A percentile compares a stretch with the other conserved stretches of the same genome.
Conservation (phyloP, 2,113 vertebrate species). For the Indri indri region DNA sequence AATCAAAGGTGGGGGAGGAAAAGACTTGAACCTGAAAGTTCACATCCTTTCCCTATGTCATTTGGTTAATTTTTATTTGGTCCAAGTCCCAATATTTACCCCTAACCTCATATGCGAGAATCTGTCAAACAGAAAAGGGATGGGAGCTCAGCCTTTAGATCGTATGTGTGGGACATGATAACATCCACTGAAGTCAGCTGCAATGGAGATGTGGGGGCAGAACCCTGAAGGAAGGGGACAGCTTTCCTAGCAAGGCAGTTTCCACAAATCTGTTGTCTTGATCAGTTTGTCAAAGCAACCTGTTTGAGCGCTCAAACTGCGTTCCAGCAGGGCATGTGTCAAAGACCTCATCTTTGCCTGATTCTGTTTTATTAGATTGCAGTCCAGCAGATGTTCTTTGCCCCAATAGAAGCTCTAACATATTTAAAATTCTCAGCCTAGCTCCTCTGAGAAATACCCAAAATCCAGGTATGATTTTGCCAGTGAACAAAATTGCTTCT, state of each 20-base stretch:
- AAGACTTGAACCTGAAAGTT: background rate
- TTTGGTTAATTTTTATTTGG: background rate
- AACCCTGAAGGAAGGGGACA: background rate
- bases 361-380: background rate
- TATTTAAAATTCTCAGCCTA: background rate
- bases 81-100: background rate
- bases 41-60: background rate
- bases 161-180: background rate
- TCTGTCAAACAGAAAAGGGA: background rate
- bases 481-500: constrained; percentile 16
- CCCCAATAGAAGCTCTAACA: rapidly evolving
- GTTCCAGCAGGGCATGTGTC: background rate
- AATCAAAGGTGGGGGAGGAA: background rate
- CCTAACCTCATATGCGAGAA: background rate
- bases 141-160: background rate
- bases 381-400: background rate
- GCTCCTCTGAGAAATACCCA: background rate
- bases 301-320: rapidly evolving
- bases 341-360: background rate
- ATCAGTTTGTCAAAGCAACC: background rate
- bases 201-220: rapidly evolving
- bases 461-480: background rate
- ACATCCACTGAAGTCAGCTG: background rate
- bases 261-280: rapidly evolving
- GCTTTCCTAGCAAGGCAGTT: rapidly evolving